phyloP scores from a whole-genome alignment of 1,140 invertebrate species.

The Ceratoteleas bidentatus region DNA sequence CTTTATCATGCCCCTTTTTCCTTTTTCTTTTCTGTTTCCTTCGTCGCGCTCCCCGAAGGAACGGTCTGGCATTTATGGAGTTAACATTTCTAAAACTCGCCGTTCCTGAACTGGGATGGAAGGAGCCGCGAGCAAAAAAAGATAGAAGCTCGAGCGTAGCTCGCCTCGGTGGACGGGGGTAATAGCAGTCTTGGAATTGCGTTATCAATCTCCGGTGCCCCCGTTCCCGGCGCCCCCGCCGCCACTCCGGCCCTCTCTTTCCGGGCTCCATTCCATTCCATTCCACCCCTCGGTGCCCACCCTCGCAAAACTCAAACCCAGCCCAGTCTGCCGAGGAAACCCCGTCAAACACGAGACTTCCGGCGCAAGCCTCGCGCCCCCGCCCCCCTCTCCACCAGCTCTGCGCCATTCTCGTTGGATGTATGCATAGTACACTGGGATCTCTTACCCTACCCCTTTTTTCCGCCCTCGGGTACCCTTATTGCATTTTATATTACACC shows the following conservation, averaged over 20 bases:
- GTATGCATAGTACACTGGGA: conserved; percentile 69
- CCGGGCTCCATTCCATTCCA: conserved; percentile 77
- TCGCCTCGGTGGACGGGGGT: conserved; percentile 75
- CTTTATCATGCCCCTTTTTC: conserved; percentile 65
- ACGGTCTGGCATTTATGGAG: conserved; percentile 80
- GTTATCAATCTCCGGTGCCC: conserved; percentile 81
- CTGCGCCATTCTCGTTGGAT: conserved; percentile 69
- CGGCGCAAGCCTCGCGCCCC: conserved; percentile 75
- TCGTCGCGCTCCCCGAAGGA: conserved; percentile 59
- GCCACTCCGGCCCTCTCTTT: conserved; percentile 56
- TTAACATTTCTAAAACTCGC: conserved; percentile 82
- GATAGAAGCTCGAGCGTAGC: conserved; percentile 79
- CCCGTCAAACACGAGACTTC: conserved; percentile 76
- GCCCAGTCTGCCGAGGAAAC: conserved; percentile 69
- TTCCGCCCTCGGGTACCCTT: conserved; percentile 69
- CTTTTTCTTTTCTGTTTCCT: conserved; percentile 55
- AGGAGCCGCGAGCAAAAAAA: conserved; percentile 74
- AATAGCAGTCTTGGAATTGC: conserved; percentile 82
- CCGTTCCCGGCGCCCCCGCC: conserved; percentile 66
- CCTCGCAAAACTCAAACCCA: conserved; percentile 57
- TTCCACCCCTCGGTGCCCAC: conserved; percentile 70
- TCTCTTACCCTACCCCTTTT: conserved; percentile 42
- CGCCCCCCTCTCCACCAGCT: conserved; percentile 11
- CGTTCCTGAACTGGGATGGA: conserved; percentile 71
- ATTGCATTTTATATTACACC: conserved; percentile 79